Evolutionary conservation across 2,888 invertebrate species (phyloP).

Genomic region (Melikaiella ostensackeni): DNA sequence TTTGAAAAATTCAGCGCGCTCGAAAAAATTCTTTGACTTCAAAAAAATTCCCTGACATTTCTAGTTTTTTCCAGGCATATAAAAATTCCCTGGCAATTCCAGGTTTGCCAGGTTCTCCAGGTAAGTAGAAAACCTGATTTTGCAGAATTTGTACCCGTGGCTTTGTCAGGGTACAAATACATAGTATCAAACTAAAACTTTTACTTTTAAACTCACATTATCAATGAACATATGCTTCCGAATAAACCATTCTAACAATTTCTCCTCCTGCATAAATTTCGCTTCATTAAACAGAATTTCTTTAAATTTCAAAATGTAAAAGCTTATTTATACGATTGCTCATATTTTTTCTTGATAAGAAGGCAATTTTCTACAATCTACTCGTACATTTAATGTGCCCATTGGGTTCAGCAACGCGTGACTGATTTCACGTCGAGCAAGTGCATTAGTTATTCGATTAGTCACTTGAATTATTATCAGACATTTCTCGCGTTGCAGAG

Average conservation of each 20-base stretch:
- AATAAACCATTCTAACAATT: neutral
- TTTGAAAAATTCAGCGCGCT: too few species aligned
- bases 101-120: too few species aligned
- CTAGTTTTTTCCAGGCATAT: too few species aligned
- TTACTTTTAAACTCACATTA: too few species aligned
- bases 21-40: too few species aligned
- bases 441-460: slow-evolving; percentile 36
- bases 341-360: neutral
- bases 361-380: slow-evolving; percentile 11
- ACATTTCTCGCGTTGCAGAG: slow-evolving; percentile 10
- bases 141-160: too few species aligned
- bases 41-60: too few species aligned
- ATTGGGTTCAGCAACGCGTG: slow-evolving; percentile 33
- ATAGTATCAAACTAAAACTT: too few species aligned
- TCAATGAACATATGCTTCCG: neutral
- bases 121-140: too few species aligned
- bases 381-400: slow-evolving; percentile 36
- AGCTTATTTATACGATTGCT: neutral
- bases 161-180: too few species aligned
- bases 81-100: too few species aligned
- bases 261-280: neutral
- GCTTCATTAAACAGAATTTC: neutral
- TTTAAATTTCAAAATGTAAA: neutral
- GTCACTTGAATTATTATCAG: slow-evolving; percentile 29
- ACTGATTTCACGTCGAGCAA: slow-evolving; percentile 36